Evolutionary conservation across 1,140 invertebrate species (phyloP).

Genomic region (Scaptomyza graminum): DNA sequence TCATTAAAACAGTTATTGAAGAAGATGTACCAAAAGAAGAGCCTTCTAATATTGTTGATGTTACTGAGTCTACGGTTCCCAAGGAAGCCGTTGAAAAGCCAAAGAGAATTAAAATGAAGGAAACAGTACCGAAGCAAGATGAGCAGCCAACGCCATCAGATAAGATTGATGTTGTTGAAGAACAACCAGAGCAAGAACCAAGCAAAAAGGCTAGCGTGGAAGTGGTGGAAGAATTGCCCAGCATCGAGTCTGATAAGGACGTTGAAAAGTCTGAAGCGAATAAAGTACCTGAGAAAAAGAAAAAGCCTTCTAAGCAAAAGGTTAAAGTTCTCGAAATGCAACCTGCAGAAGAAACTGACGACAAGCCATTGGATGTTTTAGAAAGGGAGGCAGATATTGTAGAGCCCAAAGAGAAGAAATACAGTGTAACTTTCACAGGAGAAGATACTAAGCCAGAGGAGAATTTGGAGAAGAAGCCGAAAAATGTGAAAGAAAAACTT

Average conservation of each 20-base stretch:
- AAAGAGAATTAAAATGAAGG: constrained; percentile 45
- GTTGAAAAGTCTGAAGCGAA: constrained; percentile 14
- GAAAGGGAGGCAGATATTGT: constrained; percentile 52
- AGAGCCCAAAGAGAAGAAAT: constrained; percentile 33
- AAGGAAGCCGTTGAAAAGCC: constrained; percentile 32
- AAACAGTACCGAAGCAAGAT: constrained; percentile 18
- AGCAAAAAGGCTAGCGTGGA: constrained; percentile 11
- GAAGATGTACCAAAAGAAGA: constrained; percentile 59
- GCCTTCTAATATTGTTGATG: constrained; percentile 19
- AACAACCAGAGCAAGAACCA: constrained; percentile 11
- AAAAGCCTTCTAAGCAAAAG: constrained; percentile 74
- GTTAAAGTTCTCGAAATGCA: constrained; percentile 41
- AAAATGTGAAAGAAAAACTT: constrained; percentile 20
- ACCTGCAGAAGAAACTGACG: constrained; percentile 26
- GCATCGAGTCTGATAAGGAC: constrained; percentile 25
- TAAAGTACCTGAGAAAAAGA: constrained; percentile 53
- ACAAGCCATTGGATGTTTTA: constrained; percentile 34
- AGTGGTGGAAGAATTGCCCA: constrained; percentile 26
- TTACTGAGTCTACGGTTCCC: constrained; percentile 22
- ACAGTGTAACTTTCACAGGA: constrained; percentile 37
- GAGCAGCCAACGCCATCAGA: constrained; percentile 27
- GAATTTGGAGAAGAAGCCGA: constrained; percentile 30
- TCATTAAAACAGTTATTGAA: constrained; percentile 60
- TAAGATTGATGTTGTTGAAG: constrained; percentile 40
- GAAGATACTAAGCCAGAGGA: constrained; percentile 17